Evolutionary conservation across 2,888 invertebrate genomes (phyloP).

Genomic region (Zaprionus bogoriensis): DNA sequence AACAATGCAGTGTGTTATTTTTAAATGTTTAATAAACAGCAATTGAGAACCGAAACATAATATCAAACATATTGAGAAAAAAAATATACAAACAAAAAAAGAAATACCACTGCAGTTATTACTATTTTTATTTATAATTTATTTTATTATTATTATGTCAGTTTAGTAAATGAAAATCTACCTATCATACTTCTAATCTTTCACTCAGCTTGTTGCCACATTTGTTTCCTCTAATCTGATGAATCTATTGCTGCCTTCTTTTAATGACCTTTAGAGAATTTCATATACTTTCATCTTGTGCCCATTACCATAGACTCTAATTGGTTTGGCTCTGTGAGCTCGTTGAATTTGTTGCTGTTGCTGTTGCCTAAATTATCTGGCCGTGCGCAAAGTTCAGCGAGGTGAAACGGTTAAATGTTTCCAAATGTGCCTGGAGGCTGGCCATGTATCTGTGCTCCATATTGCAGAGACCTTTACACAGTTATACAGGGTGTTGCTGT

Average conservation of each 20-base stretch:
- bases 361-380: slow-evolving; percentile 51
- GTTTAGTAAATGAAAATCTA: background rate
- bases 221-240: background rate
- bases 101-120: background rate
- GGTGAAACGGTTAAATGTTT: slow-evolving; percentile 81
- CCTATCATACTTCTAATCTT: background rate
- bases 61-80: too few relatives aligned
- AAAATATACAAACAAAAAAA: too few relatives aligned
- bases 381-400: slow-evolving; percentile 73
- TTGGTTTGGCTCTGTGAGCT: slow-evolving; percentile 28
- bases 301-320: slow-evolving; percentile 37
- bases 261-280: slow-evolving; percentile 26
- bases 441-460: slow-evolving; percentile 40
- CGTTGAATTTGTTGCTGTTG: slow-evolving; percentile 62
- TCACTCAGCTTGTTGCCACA: background rate
- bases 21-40: too few relatives aligned
- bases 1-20: too few relatives aligned
- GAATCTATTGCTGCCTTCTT: slow-evolving; percentile 4
- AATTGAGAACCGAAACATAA: too few relatives aligned
- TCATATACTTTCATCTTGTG: slow-evolving; percentile 44
- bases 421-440: slow-evolving; percentile 53
- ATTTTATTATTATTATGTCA: too few relatives aligned
- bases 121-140: background rate
- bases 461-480: slow-evolving; percentile 11
- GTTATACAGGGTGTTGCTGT: slow-evolving; percentile 42